phyloP scores from a whole-genome alignment of 2,888 invertebrate genomes.

The Biston betularia region DNA sequence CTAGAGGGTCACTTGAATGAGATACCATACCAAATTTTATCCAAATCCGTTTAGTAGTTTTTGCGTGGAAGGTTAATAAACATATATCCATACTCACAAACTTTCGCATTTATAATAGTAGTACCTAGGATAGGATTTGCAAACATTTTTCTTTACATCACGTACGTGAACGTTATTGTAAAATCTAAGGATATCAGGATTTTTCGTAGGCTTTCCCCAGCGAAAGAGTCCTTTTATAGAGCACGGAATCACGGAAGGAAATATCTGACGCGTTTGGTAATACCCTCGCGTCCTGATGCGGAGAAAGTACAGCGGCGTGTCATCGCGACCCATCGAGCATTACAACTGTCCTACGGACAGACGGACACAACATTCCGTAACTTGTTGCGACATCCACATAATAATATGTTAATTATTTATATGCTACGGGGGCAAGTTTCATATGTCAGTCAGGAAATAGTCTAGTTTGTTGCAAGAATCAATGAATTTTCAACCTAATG shows the following conservation, averaged over 20 bases:
- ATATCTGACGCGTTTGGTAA: neutral
- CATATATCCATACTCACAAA: no score
- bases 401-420: slow-evolving; percentile 24
- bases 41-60: no score
- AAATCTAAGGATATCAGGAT: no score
- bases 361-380: slow-evolving; percentile 26
- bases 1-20: no score
- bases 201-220: no score
- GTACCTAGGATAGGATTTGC: no score
- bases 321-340: slow-evolving; percentile 30
- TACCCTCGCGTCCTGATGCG: slow-evolving; percentile 19
- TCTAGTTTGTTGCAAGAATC: slow-evolving; percentile 1
- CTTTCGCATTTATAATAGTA: no score
- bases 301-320: slow-evolving; percentile 27
- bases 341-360: slow-evolving; percentile 28
- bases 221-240: no score
- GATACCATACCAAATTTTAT: no score
- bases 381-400: slow-evolving; percentile 21
- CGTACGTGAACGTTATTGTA: no score
- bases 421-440: slow-evolving; percentile 10
- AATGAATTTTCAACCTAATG: neutral
- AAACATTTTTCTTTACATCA: no score
- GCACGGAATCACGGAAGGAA: slow-evolving; percentile 2
- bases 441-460: slow-evolving; percentile 11
- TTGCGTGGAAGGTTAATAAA: no score